phyloP scores from a whole-genome alignment of 2,888 invertebrate genomes.

The Gerosis bhagava region DNA sequence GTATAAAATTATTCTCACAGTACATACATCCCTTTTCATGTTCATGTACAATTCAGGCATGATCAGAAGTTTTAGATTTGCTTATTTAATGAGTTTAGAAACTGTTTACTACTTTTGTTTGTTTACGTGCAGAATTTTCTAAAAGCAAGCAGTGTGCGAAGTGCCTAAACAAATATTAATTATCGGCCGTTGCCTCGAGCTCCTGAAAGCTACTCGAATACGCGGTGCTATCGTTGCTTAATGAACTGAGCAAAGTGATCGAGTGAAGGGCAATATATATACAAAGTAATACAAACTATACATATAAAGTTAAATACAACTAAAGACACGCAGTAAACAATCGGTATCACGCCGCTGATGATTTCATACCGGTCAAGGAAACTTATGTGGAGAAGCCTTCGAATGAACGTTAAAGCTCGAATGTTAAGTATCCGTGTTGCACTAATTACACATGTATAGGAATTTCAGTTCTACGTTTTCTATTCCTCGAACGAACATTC shows the following conservation, averaged over 20 bases:
- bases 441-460: constrained; percentile 21
- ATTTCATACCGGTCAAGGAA: constrained; percentile 76
- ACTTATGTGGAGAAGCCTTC: constrained; percentile 52
- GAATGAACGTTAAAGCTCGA: constrained; percentile 19
- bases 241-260: constrained; percentile 53
- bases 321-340: too few species aligned
- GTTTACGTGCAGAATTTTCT: too few species aligned
- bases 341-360: constrained; percentile 55
- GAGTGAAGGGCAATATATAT: constrained; percentile 60
- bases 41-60: too few species aligned
- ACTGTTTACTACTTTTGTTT: too few species aligned
- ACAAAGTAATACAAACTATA: too few species aligned
- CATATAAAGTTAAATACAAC: too few species aligned
- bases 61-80: too few species aligned
- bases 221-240: constrained; percentile 54
- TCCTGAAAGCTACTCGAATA: constrained; percentile 50
- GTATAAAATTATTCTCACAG: too few species aligned
- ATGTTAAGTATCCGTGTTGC: constrained; percentile 13
- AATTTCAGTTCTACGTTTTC: constrained; percentile 17
- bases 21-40: too few species aligned
- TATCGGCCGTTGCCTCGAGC: constrained; percentile 39
- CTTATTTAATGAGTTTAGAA: too few species aligned
- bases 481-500: constrained; percentile 5
- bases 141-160: constrained; percentile 3
- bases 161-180: constrained; percentile 41